A percentile compares a stretch with the other conserved stretches of the same genome.
Conservation (phyloP, 1,140 invertebrate genomes). For the Caenorhabditis latens region DNA sequence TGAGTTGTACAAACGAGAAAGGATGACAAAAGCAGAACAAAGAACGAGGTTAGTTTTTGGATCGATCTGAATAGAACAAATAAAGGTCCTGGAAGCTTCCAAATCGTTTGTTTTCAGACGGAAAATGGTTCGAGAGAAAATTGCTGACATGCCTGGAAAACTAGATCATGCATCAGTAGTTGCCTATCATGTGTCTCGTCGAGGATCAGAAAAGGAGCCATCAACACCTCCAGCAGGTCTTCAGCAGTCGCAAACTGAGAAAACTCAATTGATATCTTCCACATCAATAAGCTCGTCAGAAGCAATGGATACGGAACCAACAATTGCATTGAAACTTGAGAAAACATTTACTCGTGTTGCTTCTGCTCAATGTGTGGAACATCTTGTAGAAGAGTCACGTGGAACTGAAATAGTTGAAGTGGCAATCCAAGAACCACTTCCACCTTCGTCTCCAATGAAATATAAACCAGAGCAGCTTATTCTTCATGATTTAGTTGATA, state of each 20-base stretch:
- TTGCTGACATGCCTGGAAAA: constrained; percentile 88
- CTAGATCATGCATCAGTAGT: constrained; percentile 90
- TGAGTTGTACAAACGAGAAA: constrained; percentile 84
- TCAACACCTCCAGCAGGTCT: constrained; percentile 56
- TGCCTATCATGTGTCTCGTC: constrained; percentile 83
- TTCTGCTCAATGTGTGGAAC: constrained; percentile 15
- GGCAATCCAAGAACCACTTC: background rate
- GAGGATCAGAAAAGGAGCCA: background rate
- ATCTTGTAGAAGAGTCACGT: background rate
- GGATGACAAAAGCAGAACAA: constrained; percentile 74
- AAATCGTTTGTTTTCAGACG: constrained; percentile 73
- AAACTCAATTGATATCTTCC: background rate
- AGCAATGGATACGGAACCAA: constrained; percentile 29
- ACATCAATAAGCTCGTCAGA: constrained; percentile 19
- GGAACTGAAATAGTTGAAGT: background rate
- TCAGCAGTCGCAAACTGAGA: background rate
- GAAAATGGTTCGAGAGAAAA: constrained; percentile 84
- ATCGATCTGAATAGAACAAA: background rate
- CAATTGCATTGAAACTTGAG: background rate
- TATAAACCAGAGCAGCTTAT: constrained; percentile 12
- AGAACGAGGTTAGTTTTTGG: constrained; percentile 50
- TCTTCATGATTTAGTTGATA: constrained; percentile 7
- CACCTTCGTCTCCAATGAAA: background rate
- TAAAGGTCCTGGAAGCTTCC: too few relatives aligned
- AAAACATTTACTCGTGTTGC: constrained; percentile 6